Base-by-base conservation (phyloP, 2,113 vertebrate species). In the Pipa parva region DNA sequence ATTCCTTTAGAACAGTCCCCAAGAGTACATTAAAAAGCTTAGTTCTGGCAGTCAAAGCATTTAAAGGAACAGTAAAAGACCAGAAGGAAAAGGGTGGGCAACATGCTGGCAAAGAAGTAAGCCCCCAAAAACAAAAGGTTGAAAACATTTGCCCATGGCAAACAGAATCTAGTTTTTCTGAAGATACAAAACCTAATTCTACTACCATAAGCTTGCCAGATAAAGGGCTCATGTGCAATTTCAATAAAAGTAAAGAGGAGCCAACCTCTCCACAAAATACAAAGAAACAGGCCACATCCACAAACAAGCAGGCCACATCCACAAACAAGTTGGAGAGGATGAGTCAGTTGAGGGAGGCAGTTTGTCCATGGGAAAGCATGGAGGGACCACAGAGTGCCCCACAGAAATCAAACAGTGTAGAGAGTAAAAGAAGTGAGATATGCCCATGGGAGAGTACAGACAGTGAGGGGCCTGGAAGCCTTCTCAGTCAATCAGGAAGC, bases 1-100 rank as follows among this genome's bases (percentile, higher is more conserved):
- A 78, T 7, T n/a, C 17, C 62, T 0, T 55, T 71, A 2, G 50
- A 69, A 2, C 1, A 13, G 75, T 0, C 72, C 21, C 0, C 45
- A 21, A 12, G 17, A 78, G 8, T 24, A 63, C 17, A 33, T 17
- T 84, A 25, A 59, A 68, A 33, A 72, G 75, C 17, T 18, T 87
- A 70, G 76, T 84, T 0, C 64, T 88, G 1, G 84, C 84, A 24
- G 57, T 89, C 63, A 85, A 73, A 72, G 85, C 77, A 13, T 58
- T 89, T 21, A 70, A 70, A 61, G 58, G 57, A 80, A 74, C 25
- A 74, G 57, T 1, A 66, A 61, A 8, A 28, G 82, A 55, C 7
- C 72, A 63, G 12, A 80, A 0, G 17, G 75, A 72, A 17, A 80
- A 0, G 46, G 49, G 0, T 73, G 76, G 21, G 75, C 28, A 1